phyloP scores from a whole-genome alignment of 2,113 vertebrate genomes.

The mouse (Mus musculus) region DNA sequence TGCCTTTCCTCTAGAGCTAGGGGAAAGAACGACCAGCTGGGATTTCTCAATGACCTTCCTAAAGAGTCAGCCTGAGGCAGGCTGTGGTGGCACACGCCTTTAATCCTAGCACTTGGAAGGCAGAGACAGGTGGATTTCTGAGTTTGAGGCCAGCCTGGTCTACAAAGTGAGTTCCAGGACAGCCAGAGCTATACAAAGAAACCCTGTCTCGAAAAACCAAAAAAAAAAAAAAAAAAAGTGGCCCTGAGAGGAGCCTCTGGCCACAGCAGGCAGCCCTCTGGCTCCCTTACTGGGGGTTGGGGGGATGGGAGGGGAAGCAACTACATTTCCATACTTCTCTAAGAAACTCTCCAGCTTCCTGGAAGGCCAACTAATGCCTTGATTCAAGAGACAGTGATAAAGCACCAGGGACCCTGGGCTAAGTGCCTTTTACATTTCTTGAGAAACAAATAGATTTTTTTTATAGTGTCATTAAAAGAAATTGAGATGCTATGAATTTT shows the following conservation, averaged over 20 bases:
- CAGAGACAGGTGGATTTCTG: too few relatives aligned
- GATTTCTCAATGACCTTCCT: background rate
- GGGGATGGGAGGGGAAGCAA: background rate
- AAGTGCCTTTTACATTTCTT: background rate
- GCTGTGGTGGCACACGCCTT: too few relatives aligned
- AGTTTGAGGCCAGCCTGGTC: too few relatives aligned
- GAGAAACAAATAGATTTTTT: background rate
- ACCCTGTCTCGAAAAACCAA: too few relatives aligned
- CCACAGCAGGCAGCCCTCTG: background rate
- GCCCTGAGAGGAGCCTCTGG: background rate
- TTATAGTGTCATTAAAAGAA: background rate
- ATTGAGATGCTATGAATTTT: background rate
- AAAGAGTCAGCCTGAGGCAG: background rate
- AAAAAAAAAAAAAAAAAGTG: background rate
- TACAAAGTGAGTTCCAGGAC: too few relatives aligned
- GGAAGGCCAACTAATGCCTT: background rate
- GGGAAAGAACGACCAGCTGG: background rate
- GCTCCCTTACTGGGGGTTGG: background rate
- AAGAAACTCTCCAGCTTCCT: background rate
- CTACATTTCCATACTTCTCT: background rate
- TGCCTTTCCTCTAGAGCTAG: background rate
- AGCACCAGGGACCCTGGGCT: background rate
- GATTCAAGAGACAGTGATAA: slow-evolving; percentile 1
- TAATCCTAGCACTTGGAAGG: too few relatives aligned
- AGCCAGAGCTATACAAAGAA: too few relatives aligned